Base-by-base conservation (phyloP, 2,888 invertebrate species). In the Caenorhabditis zanzibari region DNA sequence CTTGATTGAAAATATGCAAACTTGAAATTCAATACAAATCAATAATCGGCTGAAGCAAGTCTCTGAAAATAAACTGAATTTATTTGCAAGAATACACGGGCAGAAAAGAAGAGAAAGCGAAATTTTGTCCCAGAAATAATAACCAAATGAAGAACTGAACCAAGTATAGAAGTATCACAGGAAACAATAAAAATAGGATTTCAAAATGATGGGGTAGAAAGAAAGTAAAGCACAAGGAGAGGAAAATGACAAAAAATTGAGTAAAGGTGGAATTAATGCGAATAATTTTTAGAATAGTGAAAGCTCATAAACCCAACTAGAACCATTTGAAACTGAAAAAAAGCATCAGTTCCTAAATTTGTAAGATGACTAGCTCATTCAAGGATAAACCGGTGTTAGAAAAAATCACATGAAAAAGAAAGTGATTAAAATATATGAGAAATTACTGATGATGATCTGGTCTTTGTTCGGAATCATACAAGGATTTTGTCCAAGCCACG, bases 401-500 rank as follows among this genome's bases (percentile, higher is more conserved):
- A 14, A 5, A 52, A 47, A 35, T 47, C 47, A 47, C 22, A 35
- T 9, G 26, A 47, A 68, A 66, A 58, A 59, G 7, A 56, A 72
- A 1, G n/a, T 77, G 77, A 77, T 61, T 32, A 68, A 58, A 74
- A 38, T 63, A 26, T 38, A 38, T 54, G 52, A 54, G 19, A 52
- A 72, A 68, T n/a, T n/a, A n/a, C 59, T 68, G 83, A 82, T 58
- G 16, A 84, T 71, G 16, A 6, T 69, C 76, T 24, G 47, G 16
- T 38, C 58, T 61, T n/a, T 52, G 52, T n/a, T 81, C 82, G 24
- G 76, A 54, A 49, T 72, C 82, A 41, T 66, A 61, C 1, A 82
- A n/a, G 1, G 82, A 77, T 59, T 82, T 52, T 6, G 76, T 59
- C 82, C 82, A 82, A 22, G 63, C 44, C n/a, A 85, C 66, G 10